phyloP scores from a whole-genome alignment of 2,888 invertebrate genomes.

The Tetranychus piercei region DNA sequence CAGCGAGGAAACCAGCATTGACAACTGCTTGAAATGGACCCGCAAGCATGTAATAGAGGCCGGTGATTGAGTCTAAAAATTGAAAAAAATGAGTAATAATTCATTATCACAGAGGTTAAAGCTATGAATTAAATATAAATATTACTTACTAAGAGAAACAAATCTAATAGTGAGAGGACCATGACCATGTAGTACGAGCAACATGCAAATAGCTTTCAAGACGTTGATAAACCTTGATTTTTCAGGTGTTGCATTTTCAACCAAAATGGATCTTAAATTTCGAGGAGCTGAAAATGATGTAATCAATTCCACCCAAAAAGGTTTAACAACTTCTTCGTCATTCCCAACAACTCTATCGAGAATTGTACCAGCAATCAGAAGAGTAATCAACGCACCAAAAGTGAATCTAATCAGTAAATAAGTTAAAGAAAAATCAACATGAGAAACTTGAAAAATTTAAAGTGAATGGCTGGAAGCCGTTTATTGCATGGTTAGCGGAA shows the following conservation, averaged over 20 bases:
- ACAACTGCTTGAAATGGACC: neutral
- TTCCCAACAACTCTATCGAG: neutral
- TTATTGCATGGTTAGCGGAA: too few relatives aligned
- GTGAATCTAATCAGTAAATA: neutral
- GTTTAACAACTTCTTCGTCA: neutral
- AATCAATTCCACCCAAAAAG: neutral
- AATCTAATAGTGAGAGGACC: neutral
- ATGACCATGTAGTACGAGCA: slow-evolving; percentile 4
- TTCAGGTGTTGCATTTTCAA: neutral
- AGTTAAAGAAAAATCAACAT: too few relatives aligned
- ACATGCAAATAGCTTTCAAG: neutral
- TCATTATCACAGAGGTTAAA: neutral
- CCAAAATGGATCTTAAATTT: slow-evolving; percentile 1
- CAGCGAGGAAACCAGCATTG: neutral
- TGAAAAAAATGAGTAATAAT: neutral
- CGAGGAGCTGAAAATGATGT: neutral
- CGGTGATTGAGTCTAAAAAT: neutral
- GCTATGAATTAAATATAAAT: neutral
- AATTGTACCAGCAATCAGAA: neutral
- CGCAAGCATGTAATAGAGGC: neutral
- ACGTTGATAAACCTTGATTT: neutral
- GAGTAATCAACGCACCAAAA: neutral
- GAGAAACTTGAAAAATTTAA: too few relatives aligned
- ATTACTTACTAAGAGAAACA: neutral
- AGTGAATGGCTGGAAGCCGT: too few relatives aligned